A percentile compares a stretch with the other conserved stretches of the same genome.
phyloP scores from a whole-genome alignment of 2,797 vertebrate genomes.

The Epinephelus coioides region DNA sequence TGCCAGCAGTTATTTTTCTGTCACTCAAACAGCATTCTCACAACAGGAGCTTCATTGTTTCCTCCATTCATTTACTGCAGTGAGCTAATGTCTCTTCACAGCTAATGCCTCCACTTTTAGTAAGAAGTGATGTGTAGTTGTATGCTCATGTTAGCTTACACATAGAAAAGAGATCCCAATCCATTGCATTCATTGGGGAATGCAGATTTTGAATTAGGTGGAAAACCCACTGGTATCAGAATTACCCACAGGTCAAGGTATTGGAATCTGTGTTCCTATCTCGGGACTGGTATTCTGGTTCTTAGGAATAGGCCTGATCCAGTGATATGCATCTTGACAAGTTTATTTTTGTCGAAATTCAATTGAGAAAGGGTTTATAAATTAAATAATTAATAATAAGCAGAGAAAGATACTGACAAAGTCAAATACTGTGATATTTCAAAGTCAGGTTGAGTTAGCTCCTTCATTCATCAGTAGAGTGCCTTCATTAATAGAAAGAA shows the following conservation, averaged over 20 bases:
- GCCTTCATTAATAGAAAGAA: neutral
- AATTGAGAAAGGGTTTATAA: neutral
- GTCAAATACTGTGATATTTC: neutral
- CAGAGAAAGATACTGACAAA: neutral
- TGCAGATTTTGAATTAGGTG: neutral
- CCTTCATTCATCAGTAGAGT: neutral
- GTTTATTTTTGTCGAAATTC: too few species aligned
- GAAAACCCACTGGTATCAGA: neutral
- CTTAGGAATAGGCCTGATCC: neutral
- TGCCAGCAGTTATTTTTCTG: slow-evolving; percentile 34
- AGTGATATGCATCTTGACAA: neutral
- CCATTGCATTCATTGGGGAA: neutral
- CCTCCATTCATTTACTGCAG: slow-evolving; percentile 11
- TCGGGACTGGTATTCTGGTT: neutral
- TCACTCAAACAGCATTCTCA: slow-evolving; percentile 19
- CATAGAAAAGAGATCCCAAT: slow-evolving; percentile 9
- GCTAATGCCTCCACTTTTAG: slow-evolving; percentile 14
- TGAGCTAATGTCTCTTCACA: slow-evolving; percentile 5
- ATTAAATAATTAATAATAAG: neutral
- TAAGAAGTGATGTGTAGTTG: neutral
- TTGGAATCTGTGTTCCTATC: neutral
- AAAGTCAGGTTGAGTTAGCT: too few species aligned
- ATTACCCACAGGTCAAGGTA: too few species aligned
- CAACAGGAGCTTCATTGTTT: slow-evolving; percentile 25
- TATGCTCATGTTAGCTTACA: neutral